Evolutionary conservation across 2,888 invertebrate species (phyloP), one percentile per base, ranked within the genome.

Genomic region (Morinoia aosen): DNA sequence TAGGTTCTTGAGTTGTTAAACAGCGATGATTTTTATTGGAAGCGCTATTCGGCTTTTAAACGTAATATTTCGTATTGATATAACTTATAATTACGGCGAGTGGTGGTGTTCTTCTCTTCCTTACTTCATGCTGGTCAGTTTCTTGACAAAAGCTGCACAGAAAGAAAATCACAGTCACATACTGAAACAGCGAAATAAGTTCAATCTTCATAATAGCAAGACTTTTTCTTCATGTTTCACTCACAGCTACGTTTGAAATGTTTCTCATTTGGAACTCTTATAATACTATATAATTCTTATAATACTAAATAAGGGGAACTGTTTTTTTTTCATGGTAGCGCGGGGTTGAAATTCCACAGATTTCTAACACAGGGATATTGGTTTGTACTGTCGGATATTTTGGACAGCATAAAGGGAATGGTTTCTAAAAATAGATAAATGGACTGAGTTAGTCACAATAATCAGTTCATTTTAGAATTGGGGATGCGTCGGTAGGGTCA

Each of bases 81-180:
- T 76, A 33, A 33, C 93, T 93, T 93, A 93, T 2, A 11, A 56
- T 93, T 57, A 93, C 57, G 93, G 57, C 93, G 93, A 93, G 93
- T 39, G 93, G 48, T 93, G 93, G 56, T 93, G 57, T 93, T 48
- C 93, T 90, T 48, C 90, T 90, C 90, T 14, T 39, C 40, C 40
- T 57, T 93, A 57, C 57, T 56, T 57, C 93, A 93, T 93, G 57
- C 57, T 57, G 56, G 93, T 93, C 16, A 93, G 16, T 33, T 93
- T 93, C 93, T 93, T 93, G 57, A 93, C 93, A 93, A 93, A 93
- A 56, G 93, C 93, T 93, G 93, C 93, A 56, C 57, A 93, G 58
- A 91, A 91, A 93, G n/a, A 56, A 93, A 56, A 57, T 4, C 16
- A 12, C 3, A 57, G 58, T 93, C 11, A 93, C 11, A 33, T 58